A percentile compares a stretch with the other conserved stretches of the same genome.
Evolutionary conservation across 2,888 invertebrate species (phyloP).

Genomic region (Diarsia rubi): DNA sequence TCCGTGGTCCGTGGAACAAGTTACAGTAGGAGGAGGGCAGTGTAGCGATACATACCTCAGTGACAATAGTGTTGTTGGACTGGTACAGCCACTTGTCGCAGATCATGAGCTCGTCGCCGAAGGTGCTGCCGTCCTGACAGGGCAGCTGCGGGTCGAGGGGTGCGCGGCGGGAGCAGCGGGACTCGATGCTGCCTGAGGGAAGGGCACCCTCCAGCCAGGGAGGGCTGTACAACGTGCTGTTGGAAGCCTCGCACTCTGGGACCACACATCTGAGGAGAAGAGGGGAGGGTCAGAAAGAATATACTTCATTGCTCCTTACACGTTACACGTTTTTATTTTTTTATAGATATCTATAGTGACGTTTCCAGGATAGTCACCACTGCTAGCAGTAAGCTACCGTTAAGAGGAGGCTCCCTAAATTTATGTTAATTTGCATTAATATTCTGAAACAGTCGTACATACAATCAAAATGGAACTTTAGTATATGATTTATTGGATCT

Average conservation of each 20-base stretch:
- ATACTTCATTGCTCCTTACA: neutral
- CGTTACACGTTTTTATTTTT: too few relatives aligned
- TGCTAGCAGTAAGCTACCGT: too few relatives aligned
- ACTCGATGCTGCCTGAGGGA: constrained; percentile 69
- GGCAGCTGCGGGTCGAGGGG: constrained; percentile 69
- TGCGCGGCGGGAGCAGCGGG: constrained; percentile 75
- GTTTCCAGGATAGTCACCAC: too few relatives aligned
- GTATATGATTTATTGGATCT: too few relatives aligned
- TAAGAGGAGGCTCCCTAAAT: too few relatives aligned
- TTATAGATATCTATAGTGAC: too few relatives aligned
- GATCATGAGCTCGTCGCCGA: constrained; percentile 76
- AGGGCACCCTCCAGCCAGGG: constrained; percentile 79
- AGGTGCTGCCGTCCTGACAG: constrained; percentile 73
- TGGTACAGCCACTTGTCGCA: constrained; percentile 76
- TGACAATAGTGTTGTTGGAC: constrained; percentile 74
- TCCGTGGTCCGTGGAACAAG: neutral
- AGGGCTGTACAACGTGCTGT: constrained; percentile 79
- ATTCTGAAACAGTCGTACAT: too few relatives aligned
- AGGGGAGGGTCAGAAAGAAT: neutral
- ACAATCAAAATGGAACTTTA: too few relatives aligned
- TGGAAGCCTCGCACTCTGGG: constrained; percentile 83
- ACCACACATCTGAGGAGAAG: constrained; percentile 80
- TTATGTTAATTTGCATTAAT: too few relatives aligned
- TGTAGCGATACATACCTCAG: constrained; percentile 69
- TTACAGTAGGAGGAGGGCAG: neutral